Evolutionary conservation across 2,113 vertebrate genomes (phyloP), one percentile per base, ranked within the genome.

Genomic region (Scophthalmus maximus): DNA sequence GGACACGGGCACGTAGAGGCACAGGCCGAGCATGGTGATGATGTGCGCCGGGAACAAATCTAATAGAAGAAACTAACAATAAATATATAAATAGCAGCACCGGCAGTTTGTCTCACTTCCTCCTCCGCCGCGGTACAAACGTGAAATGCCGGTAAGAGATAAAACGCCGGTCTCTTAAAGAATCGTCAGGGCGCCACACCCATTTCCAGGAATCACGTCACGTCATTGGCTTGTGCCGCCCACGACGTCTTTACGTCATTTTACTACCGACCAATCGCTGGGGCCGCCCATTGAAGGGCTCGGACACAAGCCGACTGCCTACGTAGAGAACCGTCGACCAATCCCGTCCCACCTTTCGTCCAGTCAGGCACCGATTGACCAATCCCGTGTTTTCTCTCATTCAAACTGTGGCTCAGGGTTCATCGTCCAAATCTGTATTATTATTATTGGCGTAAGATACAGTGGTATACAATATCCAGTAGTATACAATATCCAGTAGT

Each of bases 11-110:
- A 99, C 92, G 3, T 96, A 97, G 34, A 99, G 92, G 78, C 95
- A 97, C 73, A 99, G 89, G 59, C 95, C 95, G 49, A 98, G 94
- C 97, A 99, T 99, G 38, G 9, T 44, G 50, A n/a, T n/a, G n/a
- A n/a, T n/a, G n/a, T n/a, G 30, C 26, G 46, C 1, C 6, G 6
- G 2, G 8, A 15, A 59, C n/a, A n/a, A n/a, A n/a, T n/a, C 79
- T 26, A 61, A 62, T 82, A 56, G 17, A 34, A 3, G 18, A 2
- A 87, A 83, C 0, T 73, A 76, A 84, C 47, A 89, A 88, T 88
- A 87, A 92, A 92, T 93, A 92, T 88, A 92, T 91, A 91, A 84
- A 86, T 87, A 6, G 9, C 83, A 0, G 29, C 8, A 9, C 7
- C 9, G 26, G 8, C n/a, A n/a, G n/a, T n/a, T n/a, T n/a, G n/a